Conservation (phyloP, 2,113 vertebrate genomes). For the Corythornis madagascariensis region DNA sequence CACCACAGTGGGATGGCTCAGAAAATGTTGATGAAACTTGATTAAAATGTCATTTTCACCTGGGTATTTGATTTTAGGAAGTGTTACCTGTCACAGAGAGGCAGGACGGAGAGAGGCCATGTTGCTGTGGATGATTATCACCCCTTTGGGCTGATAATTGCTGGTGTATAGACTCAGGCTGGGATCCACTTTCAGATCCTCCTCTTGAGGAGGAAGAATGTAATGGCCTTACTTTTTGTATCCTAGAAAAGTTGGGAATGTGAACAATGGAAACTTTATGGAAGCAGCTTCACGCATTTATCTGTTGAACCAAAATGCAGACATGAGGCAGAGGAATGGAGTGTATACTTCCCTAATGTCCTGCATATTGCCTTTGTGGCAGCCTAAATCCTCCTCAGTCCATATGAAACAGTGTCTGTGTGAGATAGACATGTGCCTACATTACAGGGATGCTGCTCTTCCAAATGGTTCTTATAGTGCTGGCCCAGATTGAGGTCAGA, state of each 20-base stretch:
- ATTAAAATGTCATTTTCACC: not conserved
- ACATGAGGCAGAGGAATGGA: not conserved
- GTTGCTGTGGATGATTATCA: not conserved
- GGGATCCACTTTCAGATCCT: not conserved
- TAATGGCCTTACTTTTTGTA: not conserved
- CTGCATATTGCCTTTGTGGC: not conserved
- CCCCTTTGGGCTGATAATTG: not conserved
- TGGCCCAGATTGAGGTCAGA: not conserved
- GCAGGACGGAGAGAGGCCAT: not conserved
- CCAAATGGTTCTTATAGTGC: not conserved
- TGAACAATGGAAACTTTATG: not conserved
- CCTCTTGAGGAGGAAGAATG: not conserved
- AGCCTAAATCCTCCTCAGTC: not conserved
- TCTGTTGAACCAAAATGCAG: not conserved
- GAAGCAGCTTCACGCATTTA: not conserved
- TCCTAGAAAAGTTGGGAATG: not conserved
- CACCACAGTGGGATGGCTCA: not conserved
- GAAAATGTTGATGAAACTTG: not conserved
- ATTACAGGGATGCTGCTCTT: not conserved
- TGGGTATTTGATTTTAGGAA: not conserved
- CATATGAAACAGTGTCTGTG: not conserved
- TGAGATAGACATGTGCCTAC: not conserved
- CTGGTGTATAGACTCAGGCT: not conserved
- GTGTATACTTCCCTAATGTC: not conserved
- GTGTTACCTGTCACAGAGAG: not conserved